Evolutionary conservation across 2,113 vertebrate species (phyloP).

Genomic region (Cacatua alba): DNA sequence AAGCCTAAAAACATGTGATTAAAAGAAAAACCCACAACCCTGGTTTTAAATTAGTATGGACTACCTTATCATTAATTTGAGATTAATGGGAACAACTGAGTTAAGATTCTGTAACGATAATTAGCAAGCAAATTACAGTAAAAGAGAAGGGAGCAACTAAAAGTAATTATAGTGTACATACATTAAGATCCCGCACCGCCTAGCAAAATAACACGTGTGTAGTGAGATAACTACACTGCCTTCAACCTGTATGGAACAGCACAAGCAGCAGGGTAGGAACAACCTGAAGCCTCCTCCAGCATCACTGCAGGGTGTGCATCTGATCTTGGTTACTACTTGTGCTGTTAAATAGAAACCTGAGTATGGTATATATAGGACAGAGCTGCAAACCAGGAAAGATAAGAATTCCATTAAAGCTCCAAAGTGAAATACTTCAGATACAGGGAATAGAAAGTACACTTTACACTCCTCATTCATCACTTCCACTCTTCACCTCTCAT

Average conservation of each 20-base stretch:
- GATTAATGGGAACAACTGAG: conserved; percentile 50
- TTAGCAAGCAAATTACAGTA: conserved; percentile 60
- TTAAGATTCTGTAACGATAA: conserved; percentile 52
- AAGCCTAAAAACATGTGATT: conserved; percentile 18
- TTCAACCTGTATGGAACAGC: background rate
- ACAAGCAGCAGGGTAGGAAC: background rate
- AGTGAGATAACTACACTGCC: background rate
- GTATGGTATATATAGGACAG: accelerated
- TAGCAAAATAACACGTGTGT: conserved; percentile 37
- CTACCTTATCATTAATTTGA: conserved; percentile 67
- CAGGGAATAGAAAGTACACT: accelerated
- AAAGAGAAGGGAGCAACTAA: conserved; percentile 28
- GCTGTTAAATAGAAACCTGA: too few relatives aligned
- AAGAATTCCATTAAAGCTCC: background rate
- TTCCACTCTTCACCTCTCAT: background rate
- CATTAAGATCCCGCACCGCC: conserved; percentile 42
- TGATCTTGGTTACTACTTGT: background rate
- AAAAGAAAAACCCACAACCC: background rate
- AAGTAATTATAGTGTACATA: conserved; percentile 64
- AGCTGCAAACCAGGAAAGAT: background rate
- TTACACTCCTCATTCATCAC: background rate
- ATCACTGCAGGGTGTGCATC: background rate
- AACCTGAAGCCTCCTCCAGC: background rate
- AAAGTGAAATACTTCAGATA: background rate
- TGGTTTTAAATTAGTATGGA: conserved; percentile 36